Percentiles rank a stretch among this genome's conserved stretches.
These are phyloP conservation scores for Bombus confusus DNA, from an alignment of 1,140 invertebrate species.

Conservation along the genomic window DNA sequence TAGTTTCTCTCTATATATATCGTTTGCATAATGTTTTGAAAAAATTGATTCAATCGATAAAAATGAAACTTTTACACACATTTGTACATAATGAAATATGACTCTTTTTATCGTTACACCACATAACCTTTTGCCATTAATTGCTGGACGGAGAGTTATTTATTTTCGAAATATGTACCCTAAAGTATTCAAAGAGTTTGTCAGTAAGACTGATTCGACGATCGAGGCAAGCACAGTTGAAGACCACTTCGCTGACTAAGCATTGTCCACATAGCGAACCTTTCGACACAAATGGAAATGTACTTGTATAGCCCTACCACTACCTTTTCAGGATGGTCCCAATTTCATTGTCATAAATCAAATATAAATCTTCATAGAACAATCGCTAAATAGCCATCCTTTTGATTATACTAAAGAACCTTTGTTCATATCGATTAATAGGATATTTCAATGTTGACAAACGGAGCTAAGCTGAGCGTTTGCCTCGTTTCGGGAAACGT, in stretches of 20 bases:
- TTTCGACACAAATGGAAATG: conserved; percentile 34
- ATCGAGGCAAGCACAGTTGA: conserved; percentile 27
- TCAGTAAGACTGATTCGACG: conserved; percentile 33
- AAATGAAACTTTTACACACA: no score
- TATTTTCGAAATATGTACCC: not conserved
- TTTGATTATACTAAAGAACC: no score
- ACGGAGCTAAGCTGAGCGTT: no score
- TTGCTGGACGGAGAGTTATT: not conserved
- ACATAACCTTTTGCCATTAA: not conserved
- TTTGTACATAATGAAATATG: not conserved
- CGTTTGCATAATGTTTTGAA: not conserved
- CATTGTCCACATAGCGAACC: conserved; percentile 15
- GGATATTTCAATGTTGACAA: no score
- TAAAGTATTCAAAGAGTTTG: not conserved
- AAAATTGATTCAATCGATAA: not conserved
- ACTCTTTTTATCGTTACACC: not conserved
- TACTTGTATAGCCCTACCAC: conserved; percentile 30
- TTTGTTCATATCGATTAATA: no score
- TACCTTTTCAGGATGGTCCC: not conserved
- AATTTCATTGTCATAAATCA: not conserved
- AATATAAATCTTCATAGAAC: not conserved
- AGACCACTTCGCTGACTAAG: conserved; percentile 58
- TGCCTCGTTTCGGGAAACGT: no score
- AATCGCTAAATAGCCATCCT: not conserved
- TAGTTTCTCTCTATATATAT: not conserved